These are phyloP conservation scores for Lycocerus yunnanus DNA, from an alignment of 2,888 invertebrate genomes.

Conservation along the genomic window DNA sequence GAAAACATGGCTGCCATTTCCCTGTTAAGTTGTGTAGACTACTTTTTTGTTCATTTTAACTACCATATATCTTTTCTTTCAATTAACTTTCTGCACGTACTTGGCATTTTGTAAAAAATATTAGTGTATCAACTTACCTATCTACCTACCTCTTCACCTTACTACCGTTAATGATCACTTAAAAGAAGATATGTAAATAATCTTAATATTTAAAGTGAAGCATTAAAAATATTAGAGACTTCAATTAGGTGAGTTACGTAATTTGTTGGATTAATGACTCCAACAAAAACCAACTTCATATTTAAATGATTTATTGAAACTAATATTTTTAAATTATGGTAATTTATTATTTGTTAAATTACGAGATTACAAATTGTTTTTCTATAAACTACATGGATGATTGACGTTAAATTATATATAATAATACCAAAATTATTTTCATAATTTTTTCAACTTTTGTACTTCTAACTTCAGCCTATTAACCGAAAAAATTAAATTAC, in stretches of 20 bases:
- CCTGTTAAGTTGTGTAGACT: conserved; percentile 37
- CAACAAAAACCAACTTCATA: background rate
- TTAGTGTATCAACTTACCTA: background rate
- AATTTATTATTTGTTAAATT: background rate
- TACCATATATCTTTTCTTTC: conserved; percentile 42
- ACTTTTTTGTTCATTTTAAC: conserved; percentile 35
- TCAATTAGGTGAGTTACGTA: background rate
- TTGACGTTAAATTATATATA: background rate
- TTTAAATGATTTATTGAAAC: background rate
- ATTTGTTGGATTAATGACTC: background rate
- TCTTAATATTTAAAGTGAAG: background rate
- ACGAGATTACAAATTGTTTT: background rate
- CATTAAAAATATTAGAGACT: background rate
- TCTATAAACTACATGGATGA: background rate
- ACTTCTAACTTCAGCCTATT: background rate
- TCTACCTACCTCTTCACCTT: background rate
- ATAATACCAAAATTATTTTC: background rate
- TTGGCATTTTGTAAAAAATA: conserved; percentile 14
- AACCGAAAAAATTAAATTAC: background rate
- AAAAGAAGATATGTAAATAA: background rate
- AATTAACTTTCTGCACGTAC: conserved; percentile 44
- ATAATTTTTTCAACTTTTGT: background rate
- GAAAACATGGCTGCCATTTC: conserved; percentile 39
- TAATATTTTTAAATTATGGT: background rate
- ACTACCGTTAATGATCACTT: background rate